Evolutionary conservation across 53 echinoderm and acorn worm species (phyloP), one percentile per base, ranked within the genome.

Genomic region (Echinometra lucunter): DNA sequence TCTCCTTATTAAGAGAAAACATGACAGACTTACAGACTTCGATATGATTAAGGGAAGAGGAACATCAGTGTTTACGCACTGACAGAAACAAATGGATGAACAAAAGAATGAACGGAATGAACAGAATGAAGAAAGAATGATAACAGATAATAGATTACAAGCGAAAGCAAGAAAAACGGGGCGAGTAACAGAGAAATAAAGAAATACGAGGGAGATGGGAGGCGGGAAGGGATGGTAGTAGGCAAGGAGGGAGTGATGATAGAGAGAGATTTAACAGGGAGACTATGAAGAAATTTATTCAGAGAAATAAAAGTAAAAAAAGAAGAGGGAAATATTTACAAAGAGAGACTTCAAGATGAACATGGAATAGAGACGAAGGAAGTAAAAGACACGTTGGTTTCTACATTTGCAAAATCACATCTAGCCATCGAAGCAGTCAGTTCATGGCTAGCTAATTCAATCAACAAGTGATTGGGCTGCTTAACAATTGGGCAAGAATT

Each of bases 381-480:
- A 32, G 11, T 34, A 69, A 30, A 34, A 2, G 69, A 69, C 69
- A 69, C 32, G 11, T 69, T 34, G 69, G 1, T 69, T 69, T 67
- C n/a, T 69, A 32, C 34, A 69, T 69, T 69, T 78, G 78, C 40
- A 38, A 19, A 78, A 78, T 78, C 42, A 42, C 78, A 78, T 78
- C 78, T 40, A 78, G 32, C 35, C 42, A 78, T 42, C 40, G 78
- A 42, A 78, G 49, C 85, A 85, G 53, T 47, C 49, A 47, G 28
- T 81, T 85, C 85, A 85, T 47, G 45, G 49, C 49, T n/a, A 85
- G 53, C 53, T 85, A 85, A 85, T 85, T 27, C 27, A 85, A 85
- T 85, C 85, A 85, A 45, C n/a, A 11, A 49, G 49, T 47, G 49
- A 85, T 85, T 45, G 45, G 85, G 44, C 85, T 27, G 85, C 49